These are phyloP conservation scores for Cryptocheilus praepositus DNA, from an alignment of 2,888 invertebrate genomes.

Conservation along the genomic window DNA sequence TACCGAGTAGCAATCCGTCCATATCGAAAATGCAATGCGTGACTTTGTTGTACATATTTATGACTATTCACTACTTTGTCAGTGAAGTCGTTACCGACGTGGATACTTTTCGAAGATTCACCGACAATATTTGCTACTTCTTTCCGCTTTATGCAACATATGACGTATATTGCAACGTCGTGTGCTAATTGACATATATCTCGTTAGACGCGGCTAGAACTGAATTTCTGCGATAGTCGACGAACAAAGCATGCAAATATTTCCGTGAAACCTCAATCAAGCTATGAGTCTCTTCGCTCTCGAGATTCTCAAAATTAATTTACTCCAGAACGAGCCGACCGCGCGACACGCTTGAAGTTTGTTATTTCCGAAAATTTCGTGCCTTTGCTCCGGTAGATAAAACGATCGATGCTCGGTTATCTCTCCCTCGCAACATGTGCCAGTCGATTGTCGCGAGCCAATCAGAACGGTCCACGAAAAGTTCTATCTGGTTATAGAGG, in stretches of 20 bases:
- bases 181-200: too few species aligned
- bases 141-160: too few species aligned
- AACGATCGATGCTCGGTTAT: constrained; percentile 13
- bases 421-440: constrained; percentile 26
- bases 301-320: too few species aligned
- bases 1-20: constrained; percentile 70
- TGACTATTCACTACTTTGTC: constrained; percentile 30
- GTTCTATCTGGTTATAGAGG: constrained; percentile 32
- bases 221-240: too few species aligned
- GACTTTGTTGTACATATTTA: constrained; percentile 55
- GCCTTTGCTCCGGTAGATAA: neutral
- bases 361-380: neutral
- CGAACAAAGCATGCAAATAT: too few species aligned
- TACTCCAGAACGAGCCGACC: too few species aligned
- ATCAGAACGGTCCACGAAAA: constrained; percentile 69
- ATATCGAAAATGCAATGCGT: constrained; percentile 71
- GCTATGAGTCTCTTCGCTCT: too few species aligned
- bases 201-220: too few species aligned
- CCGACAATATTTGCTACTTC: too few species aligned
- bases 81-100: neutral
- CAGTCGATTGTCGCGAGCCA: constrained; percentile 63
- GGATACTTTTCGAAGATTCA: too few species aligned
- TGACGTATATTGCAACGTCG: too few species aligned
- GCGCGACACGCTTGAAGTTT: neutral
- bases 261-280: too few species aligned